Evolutionary conservation across 53 echinoderm and acorn worm species (phyloP), one percentile per base, ranked within the genome.

Genomic region (Henricia sp.): DNA sequence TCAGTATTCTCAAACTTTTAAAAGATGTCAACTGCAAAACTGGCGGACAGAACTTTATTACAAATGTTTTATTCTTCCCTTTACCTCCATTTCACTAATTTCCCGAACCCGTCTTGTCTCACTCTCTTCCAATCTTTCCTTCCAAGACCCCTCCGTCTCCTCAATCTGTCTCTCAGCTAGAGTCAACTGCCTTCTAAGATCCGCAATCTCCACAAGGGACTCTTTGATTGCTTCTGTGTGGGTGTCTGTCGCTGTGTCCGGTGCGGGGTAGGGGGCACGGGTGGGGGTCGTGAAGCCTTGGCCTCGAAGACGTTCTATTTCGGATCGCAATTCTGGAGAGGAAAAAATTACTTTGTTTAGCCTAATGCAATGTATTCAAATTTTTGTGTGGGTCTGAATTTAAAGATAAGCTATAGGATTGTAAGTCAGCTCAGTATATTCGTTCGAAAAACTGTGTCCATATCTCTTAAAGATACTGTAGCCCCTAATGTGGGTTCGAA

Each of bases 301-400:
- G 62, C 82, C 76, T 20, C 88, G 91, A 30, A 96, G 82, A 11
- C 88, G 90, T 54, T 92, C 92, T 23, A 96, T 92, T 62, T 96
- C 96, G 2, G 96, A 56, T 68, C 96, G 67, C 75, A 96, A 32
- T 52, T 96, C 96, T 96, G 37, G 28, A 66, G 4, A 1, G 53
- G 19, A 68, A 56, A 77, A 54, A n/a, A n/a, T n/a, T n/a, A n/a
- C n/a, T n/a, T n/a, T n/a, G n/a, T n/a, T n/a, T n/a, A n/a, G n/a
- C n/a, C n/a, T n/a, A n/a, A n/a, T n/a, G n/a, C n/a, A n/a, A n/a
- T n/a, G n/a, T n/a, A n/a, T n/a, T n/a, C n/a, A n/a, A n/a, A n/a
- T n/a, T n/a, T n/a, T n/a, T n/a, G n/a, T n/a, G n/a, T n/a, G n/a
- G n/a, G n/a, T n/a, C n/a, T n/a, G n/a, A n/a, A n/a, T n/a, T n/a